These are phyloP conservation scores for Tetheella fluctuosa DNA, from an alignment of 2,888 invertebrate species.

Conservation along the genomic window DNA sequence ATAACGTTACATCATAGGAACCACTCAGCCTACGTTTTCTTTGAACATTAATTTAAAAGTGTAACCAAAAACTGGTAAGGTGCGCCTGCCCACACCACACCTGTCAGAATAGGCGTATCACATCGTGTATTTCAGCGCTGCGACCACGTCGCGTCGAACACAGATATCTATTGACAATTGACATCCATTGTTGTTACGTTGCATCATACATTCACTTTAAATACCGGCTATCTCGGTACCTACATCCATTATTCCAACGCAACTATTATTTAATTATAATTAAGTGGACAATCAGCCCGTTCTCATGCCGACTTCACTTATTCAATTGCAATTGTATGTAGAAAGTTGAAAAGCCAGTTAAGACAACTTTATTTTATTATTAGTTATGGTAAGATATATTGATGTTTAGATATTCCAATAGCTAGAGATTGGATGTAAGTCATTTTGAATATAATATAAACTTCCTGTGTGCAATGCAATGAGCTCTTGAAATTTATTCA, in stretches of 20 bases:
- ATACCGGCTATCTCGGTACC: constrained; percentile 42
- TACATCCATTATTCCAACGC: constrained; percentile 49
- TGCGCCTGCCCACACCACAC: constrained; percentile 20
- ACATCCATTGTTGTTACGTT: constrained; percentile 48
- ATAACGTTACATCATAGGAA: background rate
- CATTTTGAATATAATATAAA: background rate
- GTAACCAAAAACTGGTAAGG: background rate
- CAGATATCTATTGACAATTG: too few species aligned
- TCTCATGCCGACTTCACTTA: constrained; percentile 37
- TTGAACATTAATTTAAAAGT: background rate
- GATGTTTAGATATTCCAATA: background rate
- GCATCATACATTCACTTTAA: constrained; percentile 62
- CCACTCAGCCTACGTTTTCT: background rate
- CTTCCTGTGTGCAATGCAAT: too few species aligned
- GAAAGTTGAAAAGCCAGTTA: constrained; percentile 38
- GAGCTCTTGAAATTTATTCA: background rate
- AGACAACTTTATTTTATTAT: constrained; percentile 36
- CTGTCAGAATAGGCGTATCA: constrained; percentile 26
- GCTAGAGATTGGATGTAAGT: background rate
- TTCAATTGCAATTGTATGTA: constrained; percentile 40
- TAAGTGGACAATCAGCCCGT: constrained; percentile 40
- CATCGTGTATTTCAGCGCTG: constrained; percentile 15
- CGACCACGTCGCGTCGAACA: constrained; percentile 21
- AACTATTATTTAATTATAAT: constrained; percentile 57
- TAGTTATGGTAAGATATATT: constrained; percentile 1